Evolutionary conservation across 2,888 invertebrate species (phyloP).

Genomic region (Aphidius colemani): DNA sequence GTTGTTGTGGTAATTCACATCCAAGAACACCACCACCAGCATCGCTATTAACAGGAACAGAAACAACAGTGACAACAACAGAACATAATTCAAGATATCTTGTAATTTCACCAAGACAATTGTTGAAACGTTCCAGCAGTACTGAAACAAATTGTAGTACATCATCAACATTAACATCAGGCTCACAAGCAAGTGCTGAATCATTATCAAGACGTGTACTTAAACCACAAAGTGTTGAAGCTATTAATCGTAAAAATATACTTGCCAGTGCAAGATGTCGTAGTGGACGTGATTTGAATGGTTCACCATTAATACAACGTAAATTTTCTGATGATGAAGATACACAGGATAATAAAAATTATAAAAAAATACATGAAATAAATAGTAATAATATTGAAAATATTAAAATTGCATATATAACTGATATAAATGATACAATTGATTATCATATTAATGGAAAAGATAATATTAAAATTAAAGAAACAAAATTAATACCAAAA

Average conservation of each 20-base stretch:
- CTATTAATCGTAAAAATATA: constrained; percentile 84
- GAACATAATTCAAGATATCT: constrained; percentile 38
- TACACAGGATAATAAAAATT: constrained; percentile 33
- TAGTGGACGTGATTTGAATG: constrained; percentile 77
- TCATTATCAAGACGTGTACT: constrained; percentile 68
- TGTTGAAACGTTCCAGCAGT: constrained; percentile 70
- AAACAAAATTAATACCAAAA: constrained; percentile 22
- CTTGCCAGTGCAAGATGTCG: constrained; percentile 84
- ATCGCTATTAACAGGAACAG: constrained; percentile 31
- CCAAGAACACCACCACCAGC: constrained; percentile 40
- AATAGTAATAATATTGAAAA: constrained; percentile 28
- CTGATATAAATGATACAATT: constrained; percentile 45
- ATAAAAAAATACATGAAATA: constrained; percentile 1
- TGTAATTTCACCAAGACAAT: constrained; percentile 55
- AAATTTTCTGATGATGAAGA: constrained; percentile 63
- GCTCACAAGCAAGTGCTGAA: constrained; percentile 71
- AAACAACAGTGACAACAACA: constrained; percentile 31
- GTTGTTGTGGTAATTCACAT: constrained; percentile 59
- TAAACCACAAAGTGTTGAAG: constrained; percentile 80
- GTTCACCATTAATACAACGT: constrained; percentile 74
- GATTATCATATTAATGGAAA: constrained; percentile 52
- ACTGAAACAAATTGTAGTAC: constrained; percentile 76
- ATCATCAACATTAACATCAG: constrained; percentile 75
- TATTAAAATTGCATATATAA: no score
- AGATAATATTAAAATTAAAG: constrained; percentile 56